Evolutionary conservation across 64 coral and sea anemone genomes (phyloP), one percentile per base, ranked within the genome.

Genomic region (Platygyra sinensis): DNA sequence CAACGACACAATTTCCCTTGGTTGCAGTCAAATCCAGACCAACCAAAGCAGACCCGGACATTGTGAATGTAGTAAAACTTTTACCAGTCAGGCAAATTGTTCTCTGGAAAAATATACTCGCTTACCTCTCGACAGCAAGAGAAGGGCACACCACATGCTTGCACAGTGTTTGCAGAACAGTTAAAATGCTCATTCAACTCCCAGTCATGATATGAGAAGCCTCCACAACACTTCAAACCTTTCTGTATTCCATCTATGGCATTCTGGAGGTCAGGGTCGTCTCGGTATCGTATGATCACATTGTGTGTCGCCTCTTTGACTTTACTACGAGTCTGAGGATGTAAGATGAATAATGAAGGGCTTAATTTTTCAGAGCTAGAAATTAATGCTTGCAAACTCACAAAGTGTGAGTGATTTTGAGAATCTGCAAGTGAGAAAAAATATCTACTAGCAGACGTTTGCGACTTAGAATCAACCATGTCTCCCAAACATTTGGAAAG

Each of bases 171-270:
- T 11, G 74, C 87, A 57, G 91, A 93, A 24, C 94, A 96, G 72
- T 96, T 96, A 18, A 93, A 96, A 72, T 96, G 80, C 20, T 90
- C 22, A 75, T 96, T 96, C 3, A 62, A 71, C 64, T 96, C 80
- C 94, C 94, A 96, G 88, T 96, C 94, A 83, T 96, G 94, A 67
- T 96, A 96, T 1, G 91, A 93, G 50, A 90, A 96, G 72, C 94
- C 94, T 9, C 94, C 91, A 67, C 94, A 96, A 72, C 94, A 96
- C 38, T 75, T 89, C n/a, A 96, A 87, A 60, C 82, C 86, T 73
- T 87, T 72, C 76, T 96, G 94, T 80, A 96, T 90, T 38, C 91
- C 85, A 80, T 96, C 94, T 22, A 96, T 93, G 12, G 92, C 82
- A 87, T 96, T 96, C 57, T 96, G 94, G 62, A 96, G 55, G 51